phyloP scores from a whole-genome alignment of 2,113 vertebrate species.

The Chaetodon auriga region DNA sequence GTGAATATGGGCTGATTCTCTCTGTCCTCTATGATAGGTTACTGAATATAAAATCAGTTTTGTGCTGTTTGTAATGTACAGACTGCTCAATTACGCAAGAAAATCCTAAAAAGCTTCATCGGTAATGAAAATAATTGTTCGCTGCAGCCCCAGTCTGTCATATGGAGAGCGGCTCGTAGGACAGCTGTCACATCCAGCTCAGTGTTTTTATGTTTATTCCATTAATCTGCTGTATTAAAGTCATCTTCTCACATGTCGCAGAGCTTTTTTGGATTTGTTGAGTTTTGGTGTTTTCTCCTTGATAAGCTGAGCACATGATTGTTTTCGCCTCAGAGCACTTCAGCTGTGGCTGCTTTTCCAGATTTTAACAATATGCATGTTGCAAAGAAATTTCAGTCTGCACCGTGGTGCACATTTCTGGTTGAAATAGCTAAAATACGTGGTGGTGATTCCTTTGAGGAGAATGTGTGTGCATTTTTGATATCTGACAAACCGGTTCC shows the following conservation, averaged over 20 bases:
- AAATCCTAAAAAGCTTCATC: background rate
- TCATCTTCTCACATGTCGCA: too few species aligned
- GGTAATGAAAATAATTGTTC: background rate
- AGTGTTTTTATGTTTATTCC: background rate
- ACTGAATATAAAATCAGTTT: background rate
- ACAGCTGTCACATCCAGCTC: background rate
- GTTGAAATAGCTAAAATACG: background rate
- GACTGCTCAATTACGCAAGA: too few species aligned
- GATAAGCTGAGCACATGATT: too few species aligned
- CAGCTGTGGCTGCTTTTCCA: background rate
- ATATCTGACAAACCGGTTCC: background rate
- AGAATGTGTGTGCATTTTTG: background rate
- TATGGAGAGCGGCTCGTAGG: background rate
- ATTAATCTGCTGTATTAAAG: too few species aligned
- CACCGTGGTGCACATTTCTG: background rate
- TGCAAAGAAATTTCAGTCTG: background rate
- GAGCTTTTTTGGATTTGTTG: too few species aligned
- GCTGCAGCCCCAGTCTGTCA: background rate
- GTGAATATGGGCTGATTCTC: background rate
- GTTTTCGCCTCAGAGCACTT: too few species aligned
- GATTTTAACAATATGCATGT: too few species aligned
- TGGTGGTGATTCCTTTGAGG: background rate
- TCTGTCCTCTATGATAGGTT: background rate
- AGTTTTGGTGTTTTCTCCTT: background rate
- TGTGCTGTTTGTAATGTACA: too few species aligned